phyloP scores from a whole-genome alignment of 2,888 invertebrate genomes.

The Spodoptera picta region DNA sequence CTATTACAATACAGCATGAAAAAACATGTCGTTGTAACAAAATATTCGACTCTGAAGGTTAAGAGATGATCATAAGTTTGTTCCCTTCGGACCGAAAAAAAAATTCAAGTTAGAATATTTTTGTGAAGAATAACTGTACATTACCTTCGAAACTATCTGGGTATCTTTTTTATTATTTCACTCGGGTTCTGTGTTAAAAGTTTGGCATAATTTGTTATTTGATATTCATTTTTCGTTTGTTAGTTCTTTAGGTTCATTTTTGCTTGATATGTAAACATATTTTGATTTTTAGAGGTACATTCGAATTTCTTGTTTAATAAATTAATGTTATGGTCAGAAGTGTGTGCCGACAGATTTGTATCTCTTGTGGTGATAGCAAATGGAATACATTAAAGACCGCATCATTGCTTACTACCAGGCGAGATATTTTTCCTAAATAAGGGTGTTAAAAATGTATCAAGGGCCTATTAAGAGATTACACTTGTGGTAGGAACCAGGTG shows the following conservation, averaged over 20 bases:
- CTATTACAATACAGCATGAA: slow-evolving; percentile 18
- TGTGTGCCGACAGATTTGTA: too few relatives aligned
- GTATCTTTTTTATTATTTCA: slow-evolving; percentile 22
- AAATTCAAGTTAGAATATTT: slow-evolving; percentile 18
- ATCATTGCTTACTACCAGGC: too few relatives aligned
- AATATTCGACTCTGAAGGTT: slow-evolving; percentile 30
- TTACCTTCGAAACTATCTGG: slow-evolving; percentile 13
- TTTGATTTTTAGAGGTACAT: too few relatives aligned
- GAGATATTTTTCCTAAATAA: too few relatives aligned
- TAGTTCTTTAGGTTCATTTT: neutral
- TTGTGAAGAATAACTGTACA: slow-evolving; percentile 20
- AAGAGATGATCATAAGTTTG: slow-evolving; percentile 42
- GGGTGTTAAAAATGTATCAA: too few relatives aligned
- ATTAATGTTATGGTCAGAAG: too few relatives aligned
- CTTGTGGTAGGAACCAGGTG: too few relatives aligned
- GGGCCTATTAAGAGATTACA: too few relatives aligned
- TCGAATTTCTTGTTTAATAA: too few relatives aligned
- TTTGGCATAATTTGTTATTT: slow-evolving; percentile 8
- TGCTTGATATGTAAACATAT: neutral
- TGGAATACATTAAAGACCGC: too few relatives aligned
- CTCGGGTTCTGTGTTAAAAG: slow-evolving; percentile 3
- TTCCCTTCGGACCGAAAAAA: slow-evolving; percentile 29
- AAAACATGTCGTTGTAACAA: slow-evolving; percentile 21
- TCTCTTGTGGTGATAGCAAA: too few relatives aligned
- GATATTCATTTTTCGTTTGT: too few relatives aligned